These are phyloP conservation scores for Liodrosophila aerea DNA, from an alignment of 2,888 invertebrate species.

Conservation along the genomic window DNA sequence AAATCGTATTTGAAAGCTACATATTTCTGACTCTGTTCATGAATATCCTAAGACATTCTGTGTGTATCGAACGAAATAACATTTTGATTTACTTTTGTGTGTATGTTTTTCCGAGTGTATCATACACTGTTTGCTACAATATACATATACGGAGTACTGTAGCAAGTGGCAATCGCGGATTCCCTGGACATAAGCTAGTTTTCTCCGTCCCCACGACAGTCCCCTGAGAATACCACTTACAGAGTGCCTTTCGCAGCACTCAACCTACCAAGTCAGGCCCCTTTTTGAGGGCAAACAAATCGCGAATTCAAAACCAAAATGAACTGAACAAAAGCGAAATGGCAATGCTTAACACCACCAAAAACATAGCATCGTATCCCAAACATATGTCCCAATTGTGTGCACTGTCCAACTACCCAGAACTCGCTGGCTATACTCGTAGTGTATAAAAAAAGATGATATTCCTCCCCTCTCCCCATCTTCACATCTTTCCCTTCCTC, in stretches of 20 bases:
- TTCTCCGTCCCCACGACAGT: slow-evolving; percentile 5
- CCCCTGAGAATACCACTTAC: slow-evolving; percentile 45
- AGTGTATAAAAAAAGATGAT: slow-evolving; percentile 16
- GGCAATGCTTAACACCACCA: slow-evolving; percentile 30
- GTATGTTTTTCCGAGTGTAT: no score
- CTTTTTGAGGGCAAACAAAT: slow-evolving; percentile 14
- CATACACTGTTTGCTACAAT: no score
- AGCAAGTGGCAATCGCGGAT: not conserved
- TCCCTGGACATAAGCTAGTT: slow-evolving; percentile 10
- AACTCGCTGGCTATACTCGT: no score
- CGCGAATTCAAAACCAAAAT: slow-evolving; percentile 26
- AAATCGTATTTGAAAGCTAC: no score
- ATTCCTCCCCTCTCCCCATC: not conserved
- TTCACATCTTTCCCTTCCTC: not conserved
- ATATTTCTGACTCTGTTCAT: no score
- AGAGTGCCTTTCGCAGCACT: slow-evolving; percentile 56
- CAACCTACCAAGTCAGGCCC: slow-evolving; percentile 17
- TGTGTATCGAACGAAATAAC: no score
- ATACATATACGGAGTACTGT: no score
- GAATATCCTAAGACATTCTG: no score
- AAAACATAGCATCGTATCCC: slow-evolving; percentile 42
- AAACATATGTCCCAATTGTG: slow-evolving; percentile 78
- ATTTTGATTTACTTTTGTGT: not conserved
- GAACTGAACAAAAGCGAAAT: slow-evolving; percentile 20
- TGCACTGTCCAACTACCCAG: slow-evolving; percentile 50